These are phyloP conservation scores for Asteroscopus sphinx DNA, from an alignment of 2,888 invertebrate species.

Conservation along the genomic window DNA sequence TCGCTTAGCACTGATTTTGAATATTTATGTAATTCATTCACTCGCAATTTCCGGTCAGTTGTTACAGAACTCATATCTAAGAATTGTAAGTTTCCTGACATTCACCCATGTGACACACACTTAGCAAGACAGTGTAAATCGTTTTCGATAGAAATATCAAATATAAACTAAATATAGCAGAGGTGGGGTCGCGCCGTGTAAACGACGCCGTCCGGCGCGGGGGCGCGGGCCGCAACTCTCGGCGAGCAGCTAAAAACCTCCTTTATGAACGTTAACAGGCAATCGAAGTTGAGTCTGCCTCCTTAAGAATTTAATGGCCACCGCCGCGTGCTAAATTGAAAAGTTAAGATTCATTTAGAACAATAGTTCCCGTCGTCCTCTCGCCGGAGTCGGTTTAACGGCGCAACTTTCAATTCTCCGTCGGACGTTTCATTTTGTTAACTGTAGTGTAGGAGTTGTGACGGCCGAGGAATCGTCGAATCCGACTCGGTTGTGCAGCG, in stretches of 20 bases:
- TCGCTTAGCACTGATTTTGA: no score
- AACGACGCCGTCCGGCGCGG: not conserved
- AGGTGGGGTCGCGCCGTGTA: not conserved
- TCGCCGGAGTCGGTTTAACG: conserved; percentile 7
- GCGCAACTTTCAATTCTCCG: conserved; percentile 43
- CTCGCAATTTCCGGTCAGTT: no score
- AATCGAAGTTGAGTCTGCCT: conserved; percentile 62
- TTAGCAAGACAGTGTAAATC: not conserved
- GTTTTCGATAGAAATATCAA: not conserved
- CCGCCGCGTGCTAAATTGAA: conserved; percentile 58
- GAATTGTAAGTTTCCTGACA: no score
- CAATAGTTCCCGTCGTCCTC: conserved; percentile 47
- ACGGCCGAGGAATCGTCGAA: no score
- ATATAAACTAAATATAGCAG: not conserved
- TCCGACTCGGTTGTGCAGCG: no score
- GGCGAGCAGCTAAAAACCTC: conserved; percentile 52
- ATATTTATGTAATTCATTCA: no score
- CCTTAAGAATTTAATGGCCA: conserved; percentile 54
- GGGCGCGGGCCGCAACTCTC: no score
- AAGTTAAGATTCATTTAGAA: conserved; percentile 64
- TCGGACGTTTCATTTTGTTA: conserved; percentile 42
- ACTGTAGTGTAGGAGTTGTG: conserved; percentile 35
- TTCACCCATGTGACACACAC: no score
- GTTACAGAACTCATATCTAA: no score
- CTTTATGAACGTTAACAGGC: conserved; percentile 62